A percentile compares a stretch with the other conserved stretches of the same genome.
These are phyloP conservation scores for Lanistes nyassanus DNA, from an alignment of 1,140 invertebrate species.

Conservation along the genomic window DNA sequence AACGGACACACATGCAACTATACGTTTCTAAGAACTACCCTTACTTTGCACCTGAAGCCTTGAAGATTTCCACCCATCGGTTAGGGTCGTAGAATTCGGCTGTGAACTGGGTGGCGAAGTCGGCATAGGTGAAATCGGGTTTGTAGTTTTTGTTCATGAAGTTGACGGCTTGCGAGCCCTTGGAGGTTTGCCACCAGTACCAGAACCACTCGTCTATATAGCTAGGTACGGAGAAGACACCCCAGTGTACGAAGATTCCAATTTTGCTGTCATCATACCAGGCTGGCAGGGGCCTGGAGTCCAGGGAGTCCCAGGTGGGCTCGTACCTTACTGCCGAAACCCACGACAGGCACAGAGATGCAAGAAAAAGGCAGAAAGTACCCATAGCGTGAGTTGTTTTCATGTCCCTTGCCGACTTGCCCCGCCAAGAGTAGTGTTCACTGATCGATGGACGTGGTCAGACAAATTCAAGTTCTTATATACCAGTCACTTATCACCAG, in stretches of 20 bases:
- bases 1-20: neutral
- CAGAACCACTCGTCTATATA: slow-evolving; percentile 62
- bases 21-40: neutral
- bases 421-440: too few relatives aligned
- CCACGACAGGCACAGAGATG: neutral
- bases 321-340: slow-evolving; percentile 31
- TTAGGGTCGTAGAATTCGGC: slow-evolving; percentile 59
- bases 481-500: too few relatives aligned
- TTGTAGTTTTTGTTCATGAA: slow-evolving; percentile 61
- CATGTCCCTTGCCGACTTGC: too few relatives aligned
- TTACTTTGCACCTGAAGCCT: slow-evolving; percentile 60
- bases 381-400: too few relatives aligned
- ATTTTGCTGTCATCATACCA: slow-evolving; percentile 66
- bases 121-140: slow-evolving; percentile 61
- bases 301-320: slow-evolving; percentile 62
- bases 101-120: slow-evolving; percentile 58
- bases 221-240: slow-evolving; percentile 60
- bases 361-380: slow-evolving; percentile 17
- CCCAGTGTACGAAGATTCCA: slow-evolving; percentile 67
- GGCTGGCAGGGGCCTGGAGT: slow-evolving; percentile 56
- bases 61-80: slow-evolving; percentile 59
- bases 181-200: slow-evolving; percentile 51
- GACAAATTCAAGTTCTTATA: too few relatives aligned
- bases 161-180: slow-evolving; percentile 30
- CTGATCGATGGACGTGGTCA: too few relatives aligned